These are phyloP conservation scores for Enteromius thamalakanensis DNA, from an alignment of 2,797 vertebrate genomes.

Conservation along the genomic window DNA sequence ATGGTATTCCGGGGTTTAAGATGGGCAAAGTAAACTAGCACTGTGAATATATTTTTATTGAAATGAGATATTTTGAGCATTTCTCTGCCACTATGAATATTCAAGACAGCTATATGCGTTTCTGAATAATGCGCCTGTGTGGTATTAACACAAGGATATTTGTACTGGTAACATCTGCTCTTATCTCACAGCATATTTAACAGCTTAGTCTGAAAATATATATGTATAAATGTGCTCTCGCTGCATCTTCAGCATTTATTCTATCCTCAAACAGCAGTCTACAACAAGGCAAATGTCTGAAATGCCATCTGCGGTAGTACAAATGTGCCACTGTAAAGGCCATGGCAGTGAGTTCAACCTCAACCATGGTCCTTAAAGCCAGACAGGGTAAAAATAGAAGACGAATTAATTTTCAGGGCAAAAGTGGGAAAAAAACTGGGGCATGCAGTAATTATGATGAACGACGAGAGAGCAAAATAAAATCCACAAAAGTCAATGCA, in stretches of 20 bases:
- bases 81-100: constrained; percentile 13
- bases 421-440: constrained; percentile 45
- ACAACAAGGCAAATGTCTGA: constrained; percentile 33
- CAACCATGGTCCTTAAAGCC: constrained; percentile 26
- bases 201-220: constrained; percentile 37
- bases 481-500: constrained; percentile 49
- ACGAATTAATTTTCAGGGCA: constrained; percentile 46
- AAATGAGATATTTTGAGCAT: neutral
- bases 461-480: constrained; percentile 53
- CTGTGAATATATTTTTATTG: constrained; percentile 1
- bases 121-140: neutral
- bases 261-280: constrained; percentile 17
- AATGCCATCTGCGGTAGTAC: constrained; percentile 31
- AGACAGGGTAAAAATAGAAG: constrained; percentile 48
- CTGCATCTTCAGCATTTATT: constrained; percentile 25
- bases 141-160: constrained; percentile 4
- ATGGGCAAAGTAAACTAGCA: neutral
- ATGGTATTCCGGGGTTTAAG: neutral
- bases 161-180: constrained; percentile 19
- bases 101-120: neutral
- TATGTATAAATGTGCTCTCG: constrained; percentile 17
- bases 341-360: constrained; percentile 28
- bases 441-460: constrained; percentile 57
- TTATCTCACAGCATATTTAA: constrained; percentile 17
- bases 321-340: constrained; percentile 43